Percentiles rank a stretch among this genome's conserved stretches.
phyloP scores from a whole-genome alignment of 2,888 invertebrate species.

The Microctonus hyperodae region DNA sequence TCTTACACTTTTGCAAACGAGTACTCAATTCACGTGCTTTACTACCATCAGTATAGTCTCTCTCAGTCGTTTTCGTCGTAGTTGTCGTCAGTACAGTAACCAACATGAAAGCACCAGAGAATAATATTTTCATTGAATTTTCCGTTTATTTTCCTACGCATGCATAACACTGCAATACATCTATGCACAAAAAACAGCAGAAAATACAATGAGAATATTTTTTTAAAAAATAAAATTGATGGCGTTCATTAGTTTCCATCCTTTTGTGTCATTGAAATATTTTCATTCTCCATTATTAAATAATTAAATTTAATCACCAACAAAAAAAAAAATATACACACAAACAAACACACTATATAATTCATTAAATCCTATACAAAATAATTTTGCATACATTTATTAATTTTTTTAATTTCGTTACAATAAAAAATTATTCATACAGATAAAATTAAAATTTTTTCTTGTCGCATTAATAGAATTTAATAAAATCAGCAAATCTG shows the following conservation, averaged over 20 bases:
- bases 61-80: neutral
- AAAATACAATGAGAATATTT: neutral
- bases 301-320: neutral
- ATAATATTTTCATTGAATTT: constrained; percentile 32
- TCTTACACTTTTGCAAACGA: neutral
- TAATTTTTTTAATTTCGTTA: too few relatives aligned
- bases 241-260: neutral
- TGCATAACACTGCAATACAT: neutral
- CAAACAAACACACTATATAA: too few relatives aligned
- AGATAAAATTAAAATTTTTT: too few relatives aligned
- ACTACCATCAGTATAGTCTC: too few relatives aligned
- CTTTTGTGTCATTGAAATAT: neutral
- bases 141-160: neutral
- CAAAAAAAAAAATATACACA: neutral
- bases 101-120: neutral
- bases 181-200: neutral
- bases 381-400: too few relatives aligned
- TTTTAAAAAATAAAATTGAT: neutral
- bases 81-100: neutral
- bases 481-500: neutral
- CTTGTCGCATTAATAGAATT: neutral
- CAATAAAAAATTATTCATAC: too few relatives aligned
- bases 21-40: neutral
- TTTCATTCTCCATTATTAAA: neutral
- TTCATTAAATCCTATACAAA: too few relatives aligned